A percentile compares a stretch with the other conserved stretches of the same genome.
These are phyloP conservation scores for Sebastes alutus DNA, from an alignment of 2,797 vertebrate species.

Conservation along the genomic window DNA sequence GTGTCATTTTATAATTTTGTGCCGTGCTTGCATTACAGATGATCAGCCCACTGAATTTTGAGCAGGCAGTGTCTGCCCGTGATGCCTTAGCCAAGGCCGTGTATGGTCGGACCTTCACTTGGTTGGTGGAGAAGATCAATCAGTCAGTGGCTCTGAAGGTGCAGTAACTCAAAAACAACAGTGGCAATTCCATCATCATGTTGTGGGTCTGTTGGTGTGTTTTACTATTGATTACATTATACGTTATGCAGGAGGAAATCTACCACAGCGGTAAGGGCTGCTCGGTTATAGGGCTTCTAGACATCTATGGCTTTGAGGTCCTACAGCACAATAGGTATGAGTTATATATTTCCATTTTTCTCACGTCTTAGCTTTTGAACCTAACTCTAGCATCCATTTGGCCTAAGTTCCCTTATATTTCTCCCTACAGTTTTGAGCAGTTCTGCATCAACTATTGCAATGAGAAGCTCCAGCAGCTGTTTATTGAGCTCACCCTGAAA, in stretches of 20 bases:
- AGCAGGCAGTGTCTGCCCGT: slow-evolving; percentile 92
- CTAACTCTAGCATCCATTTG: neutral
- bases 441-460: slow-evolving; percentile 99
- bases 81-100: slow-evolving; percentile 93
- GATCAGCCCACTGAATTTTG: slow-evolving; percentile 92
- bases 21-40: slow-evolving; percentile 79
- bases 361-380: neutral
- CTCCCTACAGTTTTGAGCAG: slow-evolving; percentile 91
- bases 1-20: neutral
- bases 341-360: neutral
- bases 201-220: neutral
- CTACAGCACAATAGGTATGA: slow-evolving; percentile 95
- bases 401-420: neutral
- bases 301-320: slow-evolving; percentile 98
- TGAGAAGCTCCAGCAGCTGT: slow-evolving; percentile 96
- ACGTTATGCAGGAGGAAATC: slow-evolving; percentile 84
- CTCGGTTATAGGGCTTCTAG: slow-evolving; percentile 93
- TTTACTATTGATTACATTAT: neutral
- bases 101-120: slow-evolving; percentile 94
- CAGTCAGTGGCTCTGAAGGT: slow-evolving; percentile 91
- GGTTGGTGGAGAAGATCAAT: slow-evolving; percentile 97
- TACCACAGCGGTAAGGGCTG: slow-evolving; percentile 87
- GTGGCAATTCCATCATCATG: neutral
- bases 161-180: slow-evolving; percentile 1
- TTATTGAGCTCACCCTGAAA: slow-evolving; percentile 93